Evolutionary conservation across 2,113 vertebrate species (phyloP).

Genomic region (Nannobrachium achirus): DNA sequence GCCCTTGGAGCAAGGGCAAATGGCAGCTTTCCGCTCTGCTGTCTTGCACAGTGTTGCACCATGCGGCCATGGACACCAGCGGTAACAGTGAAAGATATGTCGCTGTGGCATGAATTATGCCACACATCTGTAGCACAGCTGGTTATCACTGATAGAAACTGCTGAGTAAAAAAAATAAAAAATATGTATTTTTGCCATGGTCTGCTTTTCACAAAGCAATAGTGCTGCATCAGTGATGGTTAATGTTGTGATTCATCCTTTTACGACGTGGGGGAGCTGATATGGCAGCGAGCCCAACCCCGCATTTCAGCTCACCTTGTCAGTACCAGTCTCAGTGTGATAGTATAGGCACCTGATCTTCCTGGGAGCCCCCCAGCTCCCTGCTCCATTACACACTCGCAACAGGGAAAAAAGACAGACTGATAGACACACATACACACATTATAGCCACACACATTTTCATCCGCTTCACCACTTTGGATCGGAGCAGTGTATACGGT

Average conservation of each 20-base stretch:
- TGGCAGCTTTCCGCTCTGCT: neutral
- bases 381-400: slow-evolving; percentile 1
- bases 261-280: slow-evolving; percentile 67
- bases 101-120: neutral
- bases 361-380: slow-evolving; percentile 1
- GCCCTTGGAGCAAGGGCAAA: slow-evolving; percentile 22
- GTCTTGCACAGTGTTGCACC: slow-evolving; percentile 27
- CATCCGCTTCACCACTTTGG: slow-evolving; percentile 19
- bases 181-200: slow-evolving; percentile 31
- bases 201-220: slow-evolving; percentile 7
- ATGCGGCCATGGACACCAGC: neutral
- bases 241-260: slow-evolving; percentile 57
- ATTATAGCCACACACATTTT: slow-evolving; percentile 12
- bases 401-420: neutral
- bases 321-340: slow-evolving; percentile 33
- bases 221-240: slow-evolving; percentile 31
- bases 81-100: neutral
- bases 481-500: slow-evolving; percentile 6
- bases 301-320: slow-evolving; percentile 40
- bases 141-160: slow-evolving; percentile 22
- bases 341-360: slow-evolving; percentile 38
- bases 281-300: slow-evolving; percentile 63
- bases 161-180: slow-evolving; percentile 1
- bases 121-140: slow-evolving; percentile 4
- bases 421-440: slow-evolving; percentile 4